phyloP scores from a whole-genome alignment of 2,113 vertebrate species.

The Eretmochelys imbricata region DNA sequence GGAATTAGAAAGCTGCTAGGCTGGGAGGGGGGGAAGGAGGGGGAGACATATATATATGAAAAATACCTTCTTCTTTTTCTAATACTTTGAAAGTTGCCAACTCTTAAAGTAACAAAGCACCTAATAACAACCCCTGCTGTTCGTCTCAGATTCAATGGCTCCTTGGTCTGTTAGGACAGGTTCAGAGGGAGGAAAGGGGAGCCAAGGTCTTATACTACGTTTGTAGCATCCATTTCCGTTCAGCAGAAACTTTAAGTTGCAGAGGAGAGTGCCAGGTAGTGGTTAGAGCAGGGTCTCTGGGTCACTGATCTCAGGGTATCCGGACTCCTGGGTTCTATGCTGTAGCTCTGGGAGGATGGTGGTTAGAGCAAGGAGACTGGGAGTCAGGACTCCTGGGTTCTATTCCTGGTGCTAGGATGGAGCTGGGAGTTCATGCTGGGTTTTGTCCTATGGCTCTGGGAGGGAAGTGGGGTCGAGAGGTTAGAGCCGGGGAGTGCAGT shows the following conservation, averaged over 20 bases:
- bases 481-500: too few relatives aligned
- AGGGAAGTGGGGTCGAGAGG: too few relatives aligned
- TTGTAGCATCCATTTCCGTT: background rate
- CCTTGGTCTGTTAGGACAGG: background rate
- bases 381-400: too few relatives aligned
- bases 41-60: background rate
- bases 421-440: too few relatives aligned
- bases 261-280: background rate
- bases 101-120: background rate
- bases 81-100: background rate
- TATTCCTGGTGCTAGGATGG: too few relatives aligned
- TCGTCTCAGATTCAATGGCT: background rate
- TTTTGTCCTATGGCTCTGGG: too few relatives aligned
- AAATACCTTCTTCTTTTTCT: background rate
- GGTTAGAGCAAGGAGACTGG: too few relatives aligned
- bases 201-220: background rate
- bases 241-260: background rate
- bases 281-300: background rate
- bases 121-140: background rate
- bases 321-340: background rate
- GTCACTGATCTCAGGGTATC: background rate
- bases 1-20: constrained; percentile 55
- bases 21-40: background rate
- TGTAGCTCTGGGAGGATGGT: background rate
- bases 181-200: background rate